Evolutionary conservation across 2,113 vertebrate species (phyloP), one percentile per base, ranked within the genome.

Genomic region (Eptesicus fuscus): DNA sequence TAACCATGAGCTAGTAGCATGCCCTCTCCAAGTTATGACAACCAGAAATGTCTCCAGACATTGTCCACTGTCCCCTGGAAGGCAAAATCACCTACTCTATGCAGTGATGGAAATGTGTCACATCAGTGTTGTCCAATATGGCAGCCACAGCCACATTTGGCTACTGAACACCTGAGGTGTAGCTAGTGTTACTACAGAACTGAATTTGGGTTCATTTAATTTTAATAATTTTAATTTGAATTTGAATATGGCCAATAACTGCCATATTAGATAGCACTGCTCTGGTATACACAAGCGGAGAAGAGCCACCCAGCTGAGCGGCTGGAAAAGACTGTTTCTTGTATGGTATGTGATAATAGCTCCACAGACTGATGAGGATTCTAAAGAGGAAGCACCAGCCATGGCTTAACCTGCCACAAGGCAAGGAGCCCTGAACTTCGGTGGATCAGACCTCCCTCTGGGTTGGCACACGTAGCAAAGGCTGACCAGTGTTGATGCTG

Each of bases 191-290:
- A 90, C 67, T 82, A 20, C 76, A 47, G 18, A 76, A 70, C 61
- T 71, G 8, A 53, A 83, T 61, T 82, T 51, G 37, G 42, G 49
- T 91, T 94, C 78, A 51, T 37, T 91, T 73, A 28, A 65, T 88
- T 93, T 79, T 87, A 88, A 74, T 83, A 42, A 82, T 69, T 87
- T 83, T 65, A 63, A 88, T 89, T 63, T 78, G 32, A n/a, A 80
- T 73, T 47, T 65, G 35, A 84, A 83, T 95, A 30, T 73, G 83
- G 47, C 56, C 30, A 82, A 13, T 20, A 14, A 35, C 65, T 37
- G 37, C 56, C 5, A 9, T 11, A 35, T 25, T 70, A 53, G 8
- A 44, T 8, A 80, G 49, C 30, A 74, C n/a, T 40, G 69, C 32
- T 63, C 44, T 82, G 40, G 49, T 28, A 40, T 14, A 53, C 4